Percentiles rank a stretch among this genome's conserved stretches.
These are phyloP conservation scores for Drosophila mulleri DNA, from an alignment of 2,888 invertebrate genomes.

Conservation along the genomic window DNA sequence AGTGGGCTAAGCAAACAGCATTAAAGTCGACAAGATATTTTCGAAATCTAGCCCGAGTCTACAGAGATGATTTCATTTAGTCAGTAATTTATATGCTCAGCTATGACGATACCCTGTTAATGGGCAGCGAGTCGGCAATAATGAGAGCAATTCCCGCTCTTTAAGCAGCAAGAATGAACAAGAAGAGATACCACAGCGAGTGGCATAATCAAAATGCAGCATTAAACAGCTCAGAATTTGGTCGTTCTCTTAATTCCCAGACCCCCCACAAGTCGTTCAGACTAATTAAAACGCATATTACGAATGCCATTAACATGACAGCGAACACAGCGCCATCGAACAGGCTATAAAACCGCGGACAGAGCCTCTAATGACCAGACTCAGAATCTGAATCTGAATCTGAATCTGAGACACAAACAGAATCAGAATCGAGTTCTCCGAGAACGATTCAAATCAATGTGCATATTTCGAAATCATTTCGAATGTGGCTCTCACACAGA, in stretches of 20 bases:
- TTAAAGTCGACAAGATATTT: slow-evolving; percentile 28
- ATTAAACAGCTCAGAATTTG: slow-evolving; percentile 51
- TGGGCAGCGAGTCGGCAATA: not conserved
- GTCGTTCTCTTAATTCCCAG: slow-evolving; percentile 34
- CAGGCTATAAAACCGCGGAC: slow-evolving; percentile 62
- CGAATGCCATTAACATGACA: slow-evolving; percentile 80
- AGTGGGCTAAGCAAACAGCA: slow-evolving; percentile 50
- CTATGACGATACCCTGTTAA: not conserved
- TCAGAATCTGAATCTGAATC: slow-evolving; percentile 34
- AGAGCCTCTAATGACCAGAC: slow-evolving; percentile 42
- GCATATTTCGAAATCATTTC: slow-evolving; percentile 73
- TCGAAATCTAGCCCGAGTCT: slow-evolving; percentile 11
- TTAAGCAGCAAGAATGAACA: slow-evolving; percentile 21
- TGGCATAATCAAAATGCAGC: slow-evolving; percentile 60
- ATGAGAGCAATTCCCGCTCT: slow-evolving; percentile 9
- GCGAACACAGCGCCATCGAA: slow-evolving; percentile 75
- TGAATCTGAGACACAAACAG: not conserved
- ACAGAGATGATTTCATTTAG: slow-evolving; percentile 8
- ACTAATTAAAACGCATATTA: slow-evolving; percentile 80
- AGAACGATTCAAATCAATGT: slow-evolving; percentile 76
- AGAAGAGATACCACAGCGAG: slow-evolving; percentile 33
- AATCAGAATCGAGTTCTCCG: not conserved
- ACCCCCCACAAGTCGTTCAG: slow-evolving; percentile 69
- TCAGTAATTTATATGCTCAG: not conserved
- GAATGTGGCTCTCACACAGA: slow-evolving; percentile 28